Conservation (phyloP, 2,113 vertebrate species). For the Myrmophylax atrothorax region DNA sequence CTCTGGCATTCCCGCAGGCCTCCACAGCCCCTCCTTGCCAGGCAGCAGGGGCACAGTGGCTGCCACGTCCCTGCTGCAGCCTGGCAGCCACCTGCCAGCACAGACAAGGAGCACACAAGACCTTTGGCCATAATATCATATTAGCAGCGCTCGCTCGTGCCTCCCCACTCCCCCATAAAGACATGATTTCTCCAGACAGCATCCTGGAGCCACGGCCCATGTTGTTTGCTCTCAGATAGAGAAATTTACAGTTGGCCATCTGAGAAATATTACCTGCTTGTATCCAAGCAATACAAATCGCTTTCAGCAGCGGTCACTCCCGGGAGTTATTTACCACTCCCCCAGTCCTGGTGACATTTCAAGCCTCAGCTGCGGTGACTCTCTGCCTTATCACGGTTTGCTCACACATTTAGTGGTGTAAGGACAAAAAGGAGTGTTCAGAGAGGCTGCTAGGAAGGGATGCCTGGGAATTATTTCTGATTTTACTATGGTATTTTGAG, state of each 20-base stretch:
- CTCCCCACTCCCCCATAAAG: neutral
- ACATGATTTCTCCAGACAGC: neutral
- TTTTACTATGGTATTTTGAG: neutral
- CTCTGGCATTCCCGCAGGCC: accelerated
- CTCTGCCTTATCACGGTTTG: neutral
- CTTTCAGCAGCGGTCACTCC: slow-evolving; percentile 21
- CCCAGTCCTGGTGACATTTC: neutral
- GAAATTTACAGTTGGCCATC: slow-evolving; percentile 39
- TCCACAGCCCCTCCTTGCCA: neutral
- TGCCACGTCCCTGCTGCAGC: neutral
- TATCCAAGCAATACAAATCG: slow-evolving; percentile 33
- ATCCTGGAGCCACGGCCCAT: neutral
- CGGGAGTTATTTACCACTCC: slow-evolving; percentile 11
- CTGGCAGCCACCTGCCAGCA: neutral
- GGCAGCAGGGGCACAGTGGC: neutral
- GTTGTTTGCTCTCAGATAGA: slow-evolving; percentile 15
- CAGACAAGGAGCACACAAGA: neutral
- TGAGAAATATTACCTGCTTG: slow-evolving; percentile 29
- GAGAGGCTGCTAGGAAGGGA: neutral
- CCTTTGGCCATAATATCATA: neutral
- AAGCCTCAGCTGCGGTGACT: neutral
- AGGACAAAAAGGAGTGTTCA: neutral
- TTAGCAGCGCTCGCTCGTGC: neutral
- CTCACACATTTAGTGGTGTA: neutral
- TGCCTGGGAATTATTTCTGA: neutral